phyloP scores from a whole-genome alignment of 2,113 vertebrate genomes.

The Phycodurus eques region DNA sequence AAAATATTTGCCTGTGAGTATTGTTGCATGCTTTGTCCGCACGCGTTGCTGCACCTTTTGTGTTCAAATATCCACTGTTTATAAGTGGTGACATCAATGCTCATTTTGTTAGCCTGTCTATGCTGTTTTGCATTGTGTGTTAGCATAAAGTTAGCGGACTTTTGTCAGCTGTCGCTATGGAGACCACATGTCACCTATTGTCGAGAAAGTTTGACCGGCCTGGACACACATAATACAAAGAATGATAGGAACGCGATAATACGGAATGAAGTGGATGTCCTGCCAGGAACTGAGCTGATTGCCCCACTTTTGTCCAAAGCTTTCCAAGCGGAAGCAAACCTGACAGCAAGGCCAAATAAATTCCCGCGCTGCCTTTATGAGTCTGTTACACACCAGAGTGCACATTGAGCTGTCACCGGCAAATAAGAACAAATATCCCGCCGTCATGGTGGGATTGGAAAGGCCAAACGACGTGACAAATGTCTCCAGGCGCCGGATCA shows the following conservation, averaged over 20 bases:
- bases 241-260: not conserved
- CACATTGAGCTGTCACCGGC: conserved; percentile 35
- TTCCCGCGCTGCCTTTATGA: conserved; percentile 41
- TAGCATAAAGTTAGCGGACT: too few relatives aligned
- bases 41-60: too few relatives aligned
- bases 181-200: too few relatives aligned
- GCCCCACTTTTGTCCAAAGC: conserved; percentile 20
- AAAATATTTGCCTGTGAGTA: too few relatives aligned
- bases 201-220: too few relatives aligned
- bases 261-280: conserved; percentile 28
- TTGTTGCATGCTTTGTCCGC: too few relatives aligned
- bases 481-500: conserved; percentile 46
- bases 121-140: too few relatives aligned
- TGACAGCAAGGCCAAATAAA: conserved; percentile 40
- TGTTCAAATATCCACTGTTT: too few relatives aligned
- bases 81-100: too few relatives aligned
- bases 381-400: conserved; percentile 31
- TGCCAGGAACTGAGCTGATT: conserved; percentile 21
- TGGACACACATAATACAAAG: too few relatives aligned
- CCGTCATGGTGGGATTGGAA: conserved; percentile 30
- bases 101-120: too few relatives aligned
- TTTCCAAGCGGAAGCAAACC: conserved; percentile 11
- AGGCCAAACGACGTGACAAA: conserved; percentile 62
- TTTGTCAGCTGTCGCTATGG: too few relatives aligned
- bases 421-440: conserved; percentile 58